These are phyloP conservation scores for Carlito syrichta DNA, from an alignment of 2,113 vertebrate species.

Conservation along the genomic window DNA sequence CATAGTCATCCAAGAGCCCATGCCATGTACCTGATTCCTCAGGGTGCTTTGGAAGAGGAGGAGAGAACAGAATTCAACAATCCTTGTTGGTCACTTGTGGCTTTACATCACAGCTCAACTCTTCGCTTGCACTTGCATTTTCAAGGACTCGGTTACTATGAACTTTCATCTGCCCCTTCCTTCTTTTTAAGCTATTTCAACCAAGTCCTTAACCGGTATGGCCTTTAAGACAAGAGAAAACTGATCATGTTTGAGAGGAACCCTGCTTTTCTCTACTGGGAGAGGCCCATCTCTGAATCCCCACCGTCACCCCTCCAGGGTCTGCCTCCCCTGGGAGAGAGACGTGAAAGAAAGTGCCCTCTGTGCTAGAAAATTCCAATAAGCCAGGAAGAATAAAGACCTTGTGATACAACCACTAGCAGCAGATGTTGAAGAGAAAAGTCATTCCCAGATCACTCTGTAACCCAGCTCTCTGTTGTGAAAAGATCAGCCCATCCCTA, in stretches of 20 bases:
- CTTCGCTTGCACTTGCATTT: not conserved
- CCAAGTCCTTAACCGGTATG: not conserved
- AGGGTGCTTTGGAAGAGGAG: not conserved
- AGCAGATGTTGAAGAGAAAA: not conserved
- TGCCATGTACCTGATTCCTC: conserved; percentile 52
- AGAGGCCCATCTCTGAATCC: not conserved
- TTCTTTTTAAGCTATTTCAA: too few species aligned
- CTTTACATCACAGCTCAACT: not conserved
- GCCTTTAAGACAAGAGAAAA: not conserved
- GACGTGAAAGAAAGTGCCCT: not conserved
- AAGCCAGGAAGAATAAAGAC: not conserved
- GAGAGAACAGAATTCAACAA: not conserved
- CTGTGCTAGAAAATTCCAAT: not conserved
- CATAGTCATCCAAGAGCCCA: conserved; percentile 9
- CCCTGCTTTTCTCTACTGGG: not conserved
- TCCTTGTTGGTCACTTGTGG: not conserved
- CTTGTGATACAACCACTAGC: not conserved
- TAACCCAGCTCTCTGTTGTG: not conserved
- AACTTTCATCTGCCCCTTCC: too few species aligned
- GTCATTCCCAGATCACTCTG: not conserved
- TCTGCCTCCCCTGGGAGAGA: not conserved
- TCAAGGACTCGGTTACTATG: not conserved
- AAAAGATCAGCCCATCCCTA: not conserved
- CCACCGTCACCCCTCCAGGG: not conserved
- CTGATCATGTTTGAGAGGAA: not conserved